Percentiles rank a stretch among this genome's conserved stretches.
Evolutionary conservation across 2,113 vertebrate species (phyloP).

Genomic region (Gavia stellata): DNA sequence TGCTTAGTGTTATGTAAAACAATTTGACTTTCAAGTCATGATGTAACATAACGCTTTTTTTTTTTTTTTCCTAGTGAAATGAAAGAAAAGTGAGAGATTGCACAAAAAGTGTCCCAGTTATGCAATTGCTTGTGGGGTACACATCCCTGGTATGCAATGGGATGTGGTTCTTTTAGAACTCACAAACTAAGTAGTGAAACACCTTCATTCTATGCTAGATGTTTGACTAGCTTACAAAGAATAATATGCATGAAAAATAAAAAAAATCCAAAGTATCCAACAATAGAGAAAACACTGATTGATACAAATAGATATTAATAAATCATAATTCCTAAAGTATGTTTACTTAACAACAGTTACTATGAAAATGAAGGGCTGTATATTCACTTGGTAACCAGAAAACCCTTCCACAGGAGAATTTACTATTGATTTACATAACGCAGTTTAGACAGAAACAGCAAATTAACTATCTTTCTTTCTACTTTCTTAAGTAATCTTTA

Average conservation of each 20-base stretch:
- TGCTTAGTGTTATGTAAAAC: not conserved
- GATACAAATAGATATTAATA: not conserved
- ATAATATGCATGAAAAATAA: not conserved
- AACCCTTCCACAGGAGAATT: not conserved
- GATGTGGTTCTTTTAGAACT: not conserved
- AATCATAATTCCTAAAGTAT: not conserved
- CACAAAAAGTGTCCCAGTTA: not conserved
- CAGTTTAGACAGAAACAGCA: not conserved
- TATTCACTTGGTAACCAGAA: not conserved
- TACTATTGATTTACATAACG: fast-evolving
- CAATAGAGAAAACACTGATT: not conserved
- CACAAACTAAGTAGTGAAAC: not conserved
- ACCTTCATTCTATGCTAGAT: not conserved
- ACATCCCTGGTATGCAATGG: not conserved
- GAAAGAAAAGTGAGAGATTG: not conserved
- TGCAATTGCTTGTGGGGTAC: fast-evolving
- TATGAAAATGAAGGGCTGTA: not conserved
- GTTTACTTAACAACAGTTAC: not conserved
- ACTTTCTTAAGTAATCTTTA: not conserved
- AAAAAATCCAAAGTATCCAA: not conserved
- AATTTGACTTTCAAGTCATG: not conserved
- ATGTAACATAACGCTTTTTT: fast-evolving
- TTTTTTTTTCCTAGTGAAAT: not conserved
- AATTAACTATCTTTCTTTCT: not conserved
- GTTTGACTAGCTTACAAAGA: not conserved